A percentile compares a stretch with the other conserved stretches of the same genome.
Conservation (phyloP, 2,797 vertebrate species). For the Harpagifer antarcticus region DNA sequence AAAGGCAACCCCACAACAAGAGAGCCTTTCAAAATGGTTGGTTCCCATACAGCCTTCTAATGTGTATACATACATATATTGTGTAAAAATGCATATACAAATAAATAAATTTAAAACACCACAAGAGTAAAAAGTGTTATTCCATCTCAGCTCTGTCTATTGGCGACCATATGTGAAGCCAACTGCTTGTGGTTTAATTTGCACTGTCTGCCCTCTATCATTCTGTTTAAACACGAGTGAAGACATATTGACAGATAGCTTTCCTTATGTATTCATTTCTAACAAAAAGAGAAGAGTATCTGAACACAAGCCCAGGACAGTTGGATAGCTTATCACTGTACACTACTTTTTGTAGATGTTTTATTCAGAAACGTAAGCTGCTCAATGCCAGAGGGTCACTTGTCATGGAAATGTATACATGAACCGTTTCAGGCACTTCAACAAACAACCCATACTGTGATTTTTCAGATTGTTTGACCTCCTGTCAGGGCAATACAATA, state of each 20-base stretch:
- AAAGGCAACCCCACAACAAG: too few species aligned
- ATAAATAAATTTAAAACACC: too few species aligned
- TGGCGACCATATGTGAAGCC: constrained; percentile 40
- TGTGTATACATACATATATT: too few species aligned
- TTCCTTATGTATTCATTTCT: background rate
- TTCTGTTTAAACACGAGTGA: background rate
- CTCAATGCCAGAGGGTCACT: background rate
- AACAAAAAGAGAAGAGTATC: background rate
- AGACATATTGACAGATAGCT: background rate
- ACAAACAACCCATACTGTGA: background rate
- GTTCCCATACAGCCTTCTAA: too few species aligned
- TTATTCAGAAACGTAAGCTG: background rate
- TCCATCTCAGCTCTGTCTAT: constrained; percentile 33
- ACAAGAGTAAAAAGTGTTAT: constrained; percentile 35
- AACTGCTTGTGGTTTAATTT: constrained; percentile 25
- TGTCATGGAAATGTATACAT: background rate
- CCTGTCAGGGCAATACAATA: constrained; percentile 2
- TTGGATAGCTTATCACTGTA: background rate
- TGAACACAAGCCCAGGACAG: background rate
- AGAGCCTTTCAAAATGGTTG: too few species aligned
- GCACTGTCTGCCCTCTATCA: background rate
- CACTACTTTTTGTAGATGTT: background rate
- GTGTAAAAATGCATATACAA: too few species aligned
- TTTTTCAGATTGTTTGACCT: constrained; percentile 15
- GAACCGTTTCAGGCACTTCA: background rate